phyloP scores from a whole-genome alignment of 1,140 invertebrate species.

The Drosophila albomicans region DNA sequence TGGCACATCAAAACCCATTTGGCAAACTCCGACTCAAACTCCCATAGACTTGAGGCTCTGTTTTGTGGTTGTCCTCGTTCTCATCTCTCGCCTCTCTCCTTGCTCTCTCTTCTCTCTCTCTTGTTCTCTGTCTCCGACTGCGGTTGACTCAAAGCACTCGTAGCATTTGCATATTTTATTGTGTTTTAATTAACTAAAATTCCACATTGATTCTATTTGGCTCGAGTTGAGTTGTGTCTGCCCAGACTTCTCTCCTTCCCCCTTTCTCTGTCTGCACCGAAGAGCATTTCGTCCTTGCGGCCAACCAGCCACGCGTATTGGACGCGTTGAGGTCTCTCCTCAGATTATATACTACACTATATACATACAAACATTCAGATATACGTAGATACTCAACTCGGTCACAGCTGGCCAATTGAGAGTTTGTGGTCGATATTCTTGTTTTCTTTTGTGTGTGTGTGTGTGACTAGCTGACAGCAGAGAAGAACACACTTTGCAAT shows the following conservation, averaged over 20 bases:
- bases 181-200: slow-evolving; percentile 80
- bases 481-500: too few species aligned
- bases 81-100: background rate
- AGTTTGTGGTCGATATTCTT: slow-evolving; percentile 19
- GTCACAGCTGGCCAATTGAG: slow-evolving; percentile 14
- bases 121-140: background rate
- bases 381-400: too few species aligned
- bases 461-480: too few species aligned
- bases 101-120: background rate
- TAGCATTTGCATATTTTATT: slow-evolving; percentile 75
- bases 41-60: slow-evolving; percentile 6
- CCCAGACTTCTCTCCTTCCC: slow-evolving; percentile 13
- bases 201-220: slow-evolving; percentile 46
- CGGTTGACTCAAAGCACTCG: slow-evolving; percentile 36
- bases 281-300: slow-evolving; percentile 1
- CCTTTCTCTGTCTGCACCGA: background rate
- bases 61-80: slow-evolving; percentile 23
- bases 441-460: too few species aligned
- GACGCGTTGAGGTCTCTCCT: background rate
- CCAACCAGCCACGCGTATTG: slow-evolving; percentile 30
- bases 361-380: too few species aligned
- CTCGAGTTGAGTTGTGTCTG: background rate
- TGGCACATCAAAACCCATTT: slow-evolving; percentile 49
- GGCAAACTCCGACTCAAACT: slow-evolving; percentile 21
- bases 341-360: slow-evolving; percentile 1